phyloP scores from a whole-genome alignment of 2,113 vertebrate genomes.

The Pantherophis guttatus region DNA sequence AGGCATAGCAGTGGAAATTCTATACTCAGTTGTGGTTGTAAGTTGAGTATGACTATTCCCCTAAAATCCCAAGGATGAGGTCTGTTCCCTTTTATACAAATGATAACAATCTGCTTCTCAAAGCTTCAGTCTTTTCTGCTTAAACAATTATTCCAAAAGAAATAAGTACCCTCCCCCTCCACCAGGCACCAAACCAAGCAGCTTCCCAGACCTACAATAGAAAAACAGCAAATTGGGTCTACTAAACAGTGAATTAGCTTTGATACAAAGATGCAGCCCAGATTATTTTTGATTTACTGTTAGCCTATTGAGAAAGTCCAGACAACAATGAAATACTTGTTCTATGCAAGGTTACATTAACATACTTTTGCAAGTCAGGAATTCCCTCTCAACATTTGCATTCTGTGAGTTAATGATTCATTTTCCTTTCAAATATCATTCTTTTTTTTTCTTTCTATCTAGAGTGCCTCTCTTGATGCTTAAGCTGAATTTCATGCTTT shows the following conservation, averaged over 20 bases:
- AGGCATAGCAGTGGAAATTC: neutral
- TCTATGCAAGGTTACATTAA: neutral
- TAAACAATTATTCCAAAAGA: neutral
- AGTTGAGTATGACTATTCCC: neutral
- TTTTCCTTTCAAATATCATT: neutral
- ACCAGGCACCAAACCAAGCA: neutral
- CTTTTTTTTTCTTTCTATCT: neutral
- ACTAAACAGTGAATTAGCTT: neutral
- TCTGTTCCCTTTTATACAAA: neutral
- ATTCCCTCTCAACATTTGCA: neutral
- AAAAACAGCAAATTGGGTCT: neutral
- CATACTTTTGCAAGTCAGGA: neutral
- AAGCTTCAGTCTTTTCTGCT: neutral
- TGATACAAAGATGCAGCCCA: neutral
- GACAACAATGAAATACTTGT: neutral
- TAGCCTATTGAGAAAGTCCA: neutral
- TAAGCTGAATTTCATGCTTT: neutral
- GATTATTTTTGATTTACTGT: neutral
- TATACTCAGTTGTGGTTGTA: neutral
- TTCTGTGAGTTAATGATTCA: neutral
- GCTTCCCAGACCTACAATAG: neutral
- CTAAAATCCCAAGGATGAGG: neutral
- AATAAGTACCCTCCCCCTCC: neutral
- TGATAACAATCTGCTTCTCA: neutral
- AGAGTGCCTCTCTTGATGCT: neutral